phyloP scores from a whole-genome alignment of 2,797 vertebrate species.

The Xerus rutilus region DNA sequence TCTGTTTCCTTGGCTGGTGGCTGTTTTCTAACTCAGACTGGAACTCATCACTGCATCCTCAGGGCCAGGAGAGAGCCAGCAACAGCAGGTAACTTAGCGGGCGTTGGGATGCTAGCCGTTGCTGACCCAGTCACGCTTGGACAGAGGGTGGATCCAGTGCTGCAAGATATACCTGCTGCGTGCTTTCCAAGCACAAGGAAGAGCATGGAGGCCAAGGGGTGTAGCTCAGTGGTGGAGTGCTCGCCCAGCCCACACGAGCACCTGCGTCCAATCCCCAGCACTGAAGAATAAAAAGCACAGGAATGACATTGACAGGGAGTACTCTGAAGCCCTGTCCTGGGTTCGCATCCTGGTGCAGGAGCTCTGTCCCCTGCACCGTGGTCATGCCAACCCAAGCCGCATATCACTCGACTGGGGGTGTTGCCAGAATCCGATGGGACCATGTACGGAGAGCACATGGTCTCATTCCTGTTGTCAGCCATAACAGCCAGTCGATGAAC shows the following conservation, averaged over 20 bases:
- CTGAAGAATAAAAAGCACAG: background rate
- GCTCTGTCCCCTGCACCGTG: background rate
- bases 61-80: background rate
- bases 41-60: background rate
- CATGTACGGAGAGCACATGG: background rate
- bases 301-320: background rate
- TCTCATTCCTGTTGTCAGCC: background rate
- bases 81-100: accelerated
- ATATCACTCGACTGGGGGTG: background rate
- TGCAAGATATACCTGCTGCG: accelerated
- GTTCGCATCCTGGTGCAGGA: background rate
- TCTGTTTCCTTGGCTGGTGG: background rate
- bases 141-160: background rate
- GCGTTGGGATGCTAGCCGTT: accelerated
- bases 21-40: background rate
- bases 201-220: no score
- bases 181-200: background rate
- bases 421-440: background rate
- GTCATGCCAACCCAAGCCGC: background rate
- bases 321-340: background rate
- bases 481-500: background rate
- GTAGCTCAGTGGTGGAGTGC: no score
- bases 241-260: background rate
- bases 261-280: background rate
- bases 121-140: accelerated